Evolutionary conservation across 2,888 invertebrate species (phyloP), one percentile per base, ranked within the genome.

Genomic region (Acanthacorydalis orientalis): DNA sequence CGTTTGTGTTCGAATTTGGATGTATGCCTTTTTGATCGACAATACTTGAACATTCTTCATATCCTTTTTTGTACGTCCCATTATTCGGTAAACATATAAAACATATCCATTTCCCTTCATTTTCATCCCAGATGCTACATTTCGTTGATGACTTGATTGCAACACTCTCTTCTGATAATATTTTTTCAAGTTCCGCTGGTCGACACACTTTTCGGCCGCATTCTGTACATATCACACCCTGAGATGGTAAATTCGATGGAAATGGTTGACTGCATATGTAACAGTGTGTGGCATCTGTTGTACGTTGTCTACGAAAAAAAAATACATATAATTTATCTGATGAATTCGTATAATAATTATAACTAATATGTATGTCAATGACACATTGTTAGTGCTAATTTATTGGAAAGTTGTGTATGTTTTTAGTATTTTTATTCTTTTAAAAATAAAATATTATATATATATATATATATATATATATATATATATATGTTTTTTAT

Each of bases 251-350:
- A 7, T 15, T 12, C 40, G 46, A 10, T 31, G 39, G 39, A 38
- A 46, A 46, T 12, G 39, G 39, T 46, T 46, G 46, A 31, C 39
- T 23, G 33, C 46, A 46, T 11, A 46, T 39, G 46, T 31, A 39
- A 31, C 46, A 46, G 11, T 32, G 46, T 11, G 46, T 38, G 7
- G 46, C 39, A 4, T 38, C 40, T 38, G 38, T 46, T 23, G 11
- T 15, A 9, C 39, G 38, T 31, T 40, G 31, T 39, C 46, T 46
- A 40, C n/a, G 16, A 43, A 2, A 11, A 31, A 43, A 15, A 15
- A 41, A 41, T 41, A 23, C 23, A 23, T 23, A 23, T 23, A 23
- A 23, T 23, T 23, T n/a, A 23, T 2, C 6, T 4, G 23, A 23
- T 6, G 6, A 6, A 23, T 23, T 23, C 23, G 23, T 23, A 23